Base-by-base conservation (phyloP, 2,888 invertebrate genomes). In the Meloe dianella region DNA sequence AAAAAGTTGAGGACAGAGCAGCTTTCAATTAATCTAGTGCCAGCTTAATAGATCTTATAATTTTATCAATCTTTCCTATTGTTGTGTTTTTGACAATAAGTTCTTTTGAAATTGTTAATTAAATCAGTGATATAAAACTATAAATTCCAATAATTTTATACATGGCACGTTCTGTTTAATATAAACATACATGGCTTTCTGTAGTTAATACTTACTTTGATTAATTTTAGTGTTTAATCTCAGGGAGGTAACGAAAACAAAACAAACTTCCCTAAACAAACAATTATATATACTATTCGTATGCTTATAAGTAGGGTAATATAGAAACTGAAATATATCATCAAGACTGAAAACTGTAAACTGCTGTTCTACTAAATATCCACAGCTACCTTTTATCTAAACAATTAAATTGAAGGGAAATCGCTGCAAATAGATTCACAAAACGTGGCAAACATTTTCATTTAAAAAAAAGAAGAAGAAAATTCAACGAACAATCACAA, bases 221-320 rank as follows among this genome's bases (percentile, higher is more conserved):
- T 73, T 73, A 71, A 73, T 73, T 73, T 73, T 68, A 58, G 67
- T 70, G 73, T 73, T 73, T 73, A 73, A 71, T 72, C 65, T 73
- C 57, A 41, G 61, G 60, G 67, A 68, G 73, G 70, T 70, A 66
- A 68, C 66, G 71, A 70, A 71, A 73, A 71, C 71, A 71, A 64
- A 65, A 62, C 70, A 69, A 73, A 72, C 73, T 64, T 32, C 61
- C 64, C 63, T 65, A 71, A 69, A 67, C 60, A 64, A 71, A 67
- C 72, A 71, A 29, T 69, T 60, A 66, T 57, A 30, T 29, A 57
- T 51, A 51, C 47, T 22, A 51, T 22, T 51, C 20, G 47, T 20
- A 22, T 51, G 22, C 22, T 8, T 10, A 22, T 51, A 22, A 0
- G 3, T 51, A 10, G 20, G 2, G 8, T 51, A 22, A 22, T 41